Base-by-base conservation (phyloP, 2,888 invertebrate genomes). In the Calliphora vomitoria region DNA sequence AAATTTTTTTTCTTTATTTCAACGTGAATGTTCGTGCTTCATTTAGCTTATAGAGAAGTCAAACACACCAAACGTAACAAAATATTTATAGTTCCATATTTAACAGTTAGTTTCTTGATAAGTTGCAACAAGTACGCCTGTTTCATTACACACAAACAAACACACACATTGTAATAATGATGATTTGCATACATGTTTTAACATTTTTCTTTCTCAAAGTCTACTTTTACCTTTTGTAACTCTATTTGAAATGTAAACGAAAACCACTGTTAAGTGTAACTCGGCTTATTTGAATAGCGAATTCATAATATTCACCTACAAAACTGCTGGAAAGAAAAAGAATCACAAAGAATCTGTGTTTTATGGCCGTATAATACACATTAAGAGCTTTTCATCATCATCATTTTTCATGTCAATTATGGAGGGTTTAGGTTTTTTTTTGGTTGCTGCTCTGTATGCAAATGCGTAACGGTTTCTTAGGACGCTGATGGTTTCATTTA, bases 41-140 rank as follows among this genome's bases (percentile, higher is more conserved):
- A 78, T 71, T 83, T 55, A 38, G 71, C 64, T 44, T 64, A 13
- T 53, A 20, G 41, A 44, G 11, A 71, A 53, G 38, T 58, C 20
- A 10, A 15, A 47, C 20, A 41, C 41, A 47, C 41, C 8, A 68
- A 60, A 8, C 47, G 53, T 13, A 3, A 25, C 18, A 25, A 38
- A 18, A 55, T 35, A 55, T 55, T 44, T 76, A 15, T 74, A 50
- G 75, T 64, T 53, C 18, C 69, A 80, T 38, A 69, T 82, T 81
- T 75, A 79, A 87, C 87, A 79, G 87, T 87, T 82, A 85, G 8
- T 85, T 85, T 85, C 87, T 66, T 75, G 78, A 75, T 85, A 85
- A 85, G 69, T 83, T 80, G 69, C 81, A 35, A 47, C 72, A 60
- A 64, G 0, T 62, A 47, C 74, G 76, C 74, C 78, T 60, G 75